Base-by-base conservation (phyloP, 2,888 invertebrate genomes). In the Orthonychiurus folsomi region DNA sequence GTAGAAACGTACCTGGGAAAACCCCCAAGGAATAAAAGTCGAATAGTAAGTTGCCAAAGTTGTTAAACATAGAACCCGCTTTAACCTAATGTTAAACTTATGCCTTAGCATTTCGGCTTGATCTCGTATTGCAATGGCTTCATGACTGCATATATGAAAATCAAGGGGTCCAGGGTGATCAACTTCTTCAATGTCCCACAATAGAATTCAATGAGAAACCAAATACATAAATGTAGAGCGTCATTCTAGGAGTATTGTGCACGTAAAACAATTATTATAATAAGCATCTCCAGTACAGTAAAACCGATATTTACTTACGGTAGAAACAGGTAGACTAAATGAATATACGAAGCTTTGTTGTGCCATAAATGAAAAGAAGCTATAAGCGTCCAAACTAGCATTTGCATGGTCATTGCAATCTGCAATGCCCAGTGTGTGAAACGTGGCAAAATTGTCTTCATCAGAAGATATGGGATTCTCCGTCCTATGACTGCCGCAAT, bases 61-160 rank as follows among this genome's bases (percentile, higher is more conserved):
- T 0, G 93, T 89, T 69, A 87, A 84, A 76, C 89, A 91, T 1
- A 96, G 80, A 62, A 93, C 87, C 77, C 91, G 89, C 77, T 93
- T 93, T 74, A 95, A 83, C 48, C 95, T 81, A 68, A 84, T 82
- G 76, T 94, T 94, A 75, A 96, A 94, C 78, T 95, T 95, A 37
- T 84, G 84, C 68, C 89, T 84, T 5, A 97, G 77, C 50, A 82
- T 81, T 66, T 92, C 89, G 50, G 93, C 92, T 78, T 97, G 97
- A 1, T 86, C 84, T n/a, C 70, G 60, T 21, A 72, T 69, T 25
- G 64, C 56, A 37, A 60, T 62, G 1, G 70, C 67, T 47, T 71
- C 67, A 48, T 62, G 64, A 27, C 67, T 68, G 55, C 71, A 71
- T 15, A 68, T 61, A 58, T 69, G 66, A 37, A 66, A 57, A 5